Evolutionary conservation across 2,797 vertebrate species (phyloP), one percentile per base, ranked within the genome.

Genomic region (Pangasius krempfi): DNA sequence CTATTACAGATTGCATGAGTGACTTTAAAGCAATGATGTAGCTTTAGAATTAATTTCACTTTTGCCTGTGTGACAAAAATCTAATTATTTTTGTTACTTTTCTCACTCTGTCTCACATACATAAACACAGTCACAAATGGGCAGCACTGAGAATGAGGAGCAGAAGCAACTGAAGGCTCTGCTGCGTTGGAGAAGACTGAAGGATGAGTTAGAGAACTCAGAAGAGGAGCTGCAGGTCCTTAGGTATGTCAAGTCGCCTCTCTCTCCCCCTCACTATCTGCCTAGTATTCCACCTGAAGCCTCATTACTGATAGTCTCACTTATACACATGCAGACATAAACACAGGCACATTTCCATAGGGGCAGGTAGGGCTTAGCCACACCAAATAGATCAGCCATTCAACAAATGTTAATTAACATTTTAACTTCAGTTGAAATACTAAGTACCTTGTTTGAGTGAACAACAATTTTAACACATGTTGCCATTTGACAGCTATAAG

Each of bases 201-300:
- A 92, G 86, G 98, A 99, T 25, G 98, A 99, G 93, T 85, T 97
- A 33, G 97, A 94, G 92, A 97, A 97, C 93, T 98, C 97, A 13
- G 95, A 97, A 47, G 96, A 97, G 92, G 97, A 97, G 81, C 96
- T 99, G 87, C 98, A 99, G 91, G 96, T 99, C 93, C 96, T 99
- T 93, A 98, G 98, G 98, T 99, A 87, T 90, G 87, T 81, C 58
- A 30, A 33, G 16, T 90, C 47, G 82, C 62, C 76, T 88, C 37
- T 86, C n/a, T n/a, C 50, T 56, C 76, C 27, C 5, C 62, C 68
- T 54, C 22, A 89, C 75, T 4, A 9, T 89, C 87, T 56, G 60
- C 52, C 56, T 58, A 7, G 13, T 70, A n/a, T 37, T 33, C 72
- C 40, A 68, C 33, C 16, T 84, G 9, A 60, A 72, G 16, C 12